Conservation (phyloP, 35 echinoderm and acorn worm species). For the Apostichopus japonicus region DNA sequence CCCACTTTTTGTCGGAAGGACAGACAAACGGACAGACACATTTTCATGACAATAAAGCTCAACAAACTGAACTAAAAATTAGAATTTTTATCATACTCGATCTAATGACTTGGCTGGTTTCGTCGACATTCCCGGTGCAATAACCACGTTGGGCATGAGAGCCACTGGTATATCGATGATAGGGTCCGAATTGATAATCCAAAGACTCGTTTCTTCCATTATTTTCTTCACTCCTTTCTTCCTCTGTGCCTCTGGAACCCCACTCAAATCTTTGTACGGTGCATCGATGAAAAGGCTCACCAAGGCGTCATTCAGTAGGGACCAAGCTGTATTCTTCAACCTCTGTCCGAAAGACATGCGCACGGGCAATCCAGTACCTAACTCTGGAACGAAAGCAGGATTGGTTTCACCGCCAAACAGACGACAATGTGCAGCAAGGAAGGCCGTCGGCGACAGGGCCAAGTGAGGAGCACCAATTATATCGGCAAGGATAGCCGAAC, state of each 20-base stretch:
- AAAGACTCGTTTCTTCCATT: slow-evolving; percentile 29
- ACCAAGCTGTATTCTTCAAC: slow-evolving; percentile 28
- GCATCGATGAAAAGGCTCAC: slow-evolving; percentile 19
- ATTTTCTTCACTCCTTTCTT: slow-evolving; percentile 22
- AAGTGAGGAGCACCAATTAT: slow-evolving; percentile 42
- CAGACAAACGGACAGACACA: background rate
- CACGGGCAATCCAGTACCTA: slow-evolving; percentile 20
- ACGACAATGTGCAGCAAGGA: slow-evolving; percentile 25
- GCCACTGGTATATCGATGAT: slow-evolving; percentile 45
- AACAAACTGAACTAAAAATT: too few relatives aligned
- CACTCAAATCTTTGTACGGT: background rate
- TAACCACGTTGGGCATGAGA: slow-evolving; percentile 46
- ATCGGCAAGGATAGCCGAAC: slow-evolving; percentile 37
- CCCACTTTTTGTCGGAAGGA: background rate
- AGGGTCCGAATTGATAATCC: slow-evolving; percentile 46
- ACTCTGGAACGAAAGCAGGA: slow-evolving; percentile 27
- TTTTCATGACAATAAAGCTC: background rate
- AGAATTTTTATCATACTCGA: background rate
- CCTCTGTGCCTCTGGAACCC: background rate
- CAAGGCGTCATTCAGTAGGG: slow-evolving; percentile 17
- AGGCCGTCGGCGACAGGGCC: slow-evolving; percentile 10
- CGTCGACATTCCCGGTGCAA: slow-evolving; percentile 17
- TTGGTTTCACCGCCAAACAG: slow-evolving; percentile 22
- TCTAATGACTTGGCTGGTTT: slow-evolving; percentile 20
- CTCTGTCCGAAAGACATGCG: slow-evolving; percentile 46